Percentiles rank a stretch among this genome's conserved stretches.
Evolutionary conservation across 2,888 invertebrate species (phyloP).

Genomic region (Lithodes maja): DNA sequence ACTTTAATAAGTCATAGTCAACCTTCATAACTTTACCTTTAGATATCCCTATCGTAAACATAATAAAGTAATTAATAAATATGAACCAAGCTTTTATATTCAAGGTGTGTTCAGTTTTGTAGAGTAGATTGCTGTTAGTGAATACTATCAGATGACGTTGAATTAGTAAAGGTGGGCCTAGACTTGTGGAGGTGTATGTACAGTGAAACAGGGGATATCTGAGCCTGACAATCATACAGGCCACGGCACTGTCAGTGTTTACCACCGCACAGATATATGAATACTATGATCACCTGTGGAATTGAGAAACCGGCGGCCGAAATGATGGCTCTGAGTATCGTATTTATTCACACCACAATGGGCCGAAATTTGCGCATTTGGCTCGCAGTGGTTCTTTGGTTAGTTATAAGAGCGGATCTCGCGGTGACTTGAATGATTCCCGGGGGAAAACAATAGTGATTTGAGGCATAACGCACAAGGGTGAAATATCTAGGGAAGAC

Average conservation of each 20-base stretch:
- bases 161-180: not conserved
- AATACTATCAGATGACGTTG: not conserved
- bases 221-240: too few species aligned
- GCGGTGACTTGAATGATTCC: slow-evolving; percentile 46
- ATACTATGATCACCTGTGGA: not conserved
- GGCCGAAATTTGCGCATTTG: slow-evolving; percentile 49
- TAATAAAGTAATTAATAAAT: too few species aligned
- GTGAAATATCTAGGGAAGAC: slow-evolving; percentile 9
- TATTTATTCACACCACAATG: slow-evolving; percentile 64
- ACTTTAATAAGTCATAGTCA: too few species aligned
- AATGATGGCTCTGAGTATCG: slow-evolving; percentile 38
- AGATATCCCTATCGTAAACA: too few species aligned
- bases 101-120: too few species aligned
- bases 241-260: too few species aligned
- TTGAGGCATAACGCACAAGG: not conserved
- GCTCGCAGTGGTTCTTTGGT: slow-evolving; percentile 43
- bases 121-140: too few species aligned
- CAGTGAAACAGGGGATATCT: not conserved
- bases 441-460: slow-evolving; percentile 32
- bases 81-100: too few species aligned
- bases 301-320: slow-evolving; percentile 22
- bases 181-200: not conserved
- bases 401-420: slow-evolving; percentile 56
- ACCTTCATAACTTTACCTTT: too few species aligned
- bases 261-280: not conserved